Conservation (phyloP, 2,888 invertebrate genomes). For the Iphiclides podalirius region DNA sequence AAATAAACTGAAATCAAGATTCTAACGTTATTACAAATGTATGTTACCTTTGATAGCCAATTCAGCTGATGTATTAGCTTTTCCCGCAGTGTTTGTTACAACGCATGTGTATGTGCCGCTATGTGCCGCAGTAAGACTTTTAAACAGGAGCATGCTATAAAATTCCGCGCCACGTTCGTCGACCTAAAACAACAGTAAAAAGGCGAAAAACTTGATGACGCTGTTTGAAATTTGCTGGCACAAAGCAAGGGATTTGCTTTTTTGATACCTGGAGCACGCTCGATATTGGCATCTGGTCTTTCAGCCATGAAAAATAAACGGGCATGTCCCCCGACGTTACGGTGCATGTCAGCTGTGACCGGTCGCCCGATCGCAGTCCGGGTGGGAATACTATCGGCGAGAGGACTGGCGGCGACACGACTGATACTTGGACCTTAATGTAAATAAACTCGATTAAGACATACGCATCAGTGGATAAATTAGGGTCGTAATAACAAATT, state of each 20-base stretch:
- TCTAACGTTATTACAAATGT: no score
- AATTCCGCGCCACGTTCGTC: constrained; percentile 86
- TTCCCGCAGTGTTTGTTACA: constrained; percentile 86
- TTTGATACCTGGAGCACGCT: constrained; percentile 80
- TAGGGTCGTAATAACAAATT: no score
- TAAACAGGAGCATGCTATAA: constrained; percentile 85
- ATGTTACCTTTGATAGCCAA: constrained; percentile 85
- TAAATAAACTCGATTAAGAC: constrained; percentile 2
- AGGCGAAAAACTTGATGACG: background rate
- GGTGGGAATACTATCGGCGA: constrained; percentile 91
- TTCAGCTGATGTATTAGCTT: constrained; percentile 85
- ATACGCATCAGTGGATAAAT: no score
- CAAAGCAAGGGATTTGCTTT: no score
- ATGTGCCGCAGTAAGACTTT: constrained; percentile 84
- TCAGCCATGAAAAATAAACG: constrained; percentile 84
- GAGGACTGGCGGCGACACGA: constrained; percentile 87
- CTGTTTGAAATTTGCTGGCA: no score
- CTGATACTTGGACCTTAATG: constrained; percentile 64
- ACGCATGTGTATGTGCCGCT: constrained; percentile 87
- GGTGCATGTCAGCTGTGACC: constrained; percentile 91
- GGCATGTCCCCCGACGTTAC: constrained; percentile 87
- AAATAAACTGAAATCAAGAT: no score
- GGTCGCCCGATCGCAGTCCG: constrained; percentile 87
- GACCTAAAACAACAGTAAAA: constrained; percentile 57
- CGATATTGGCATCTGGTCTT: constrained; percentile 81